Evolutionary conservation across 2,888 invertebrate species (phyloP), one percentile per base, ranked within the genome.

Genomic region (Sarcophaga subvicina): DNA sequence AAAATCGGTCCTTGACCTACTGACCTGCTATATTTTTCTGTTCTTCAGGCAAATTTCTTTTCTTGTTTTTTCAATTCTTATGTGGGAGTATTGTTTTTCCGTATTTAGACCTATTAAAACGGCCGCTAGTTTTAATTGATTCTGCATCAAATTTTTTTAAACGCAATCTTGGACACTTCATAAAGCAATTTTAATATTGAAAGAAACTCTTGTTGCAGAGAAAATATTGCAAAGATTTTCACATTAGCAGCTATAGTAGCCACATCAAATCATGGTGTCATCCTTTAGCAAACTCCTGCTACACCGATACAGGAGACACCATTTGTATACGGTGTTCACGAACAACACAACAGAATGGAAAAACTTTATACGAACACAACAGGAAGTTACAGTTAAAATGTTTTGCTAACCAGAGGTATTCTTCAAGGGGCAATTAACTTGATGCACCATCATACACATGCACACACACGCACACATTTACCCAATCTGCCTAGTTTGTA

Each of bases 341-440:
- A 54, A 54, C 12, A 54, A 49, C 49, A 49, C 11, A 17, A 54
- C 17, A 12, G 17, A 54, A 54, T 2, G 49, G n/a, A 67, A 79
- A 73, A 54, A 54, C 14, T 12, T 14, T 54, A 17, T 81, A 72
- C 71, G 49, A 78, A 70, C 72, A 83, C 80, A 83, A 89, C 88
- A 86, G 89, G 89, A 89, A 89, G 89, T 87, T 84, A 88, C 80
- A 87, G 88, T 89, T 89, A 88, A 89, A 89, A 88, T 90, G 90
- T 89, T 89, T 88, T 89, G 86, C 86, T 88, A 83, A 76, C 82
- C 80, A 84, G 85, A 86, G 86, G 88, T 91, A 91, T 91, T 91
- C 91, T 91, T 91, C 90, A 92, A 91, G 91, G 91, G 92, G 91
- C 92, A 91, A 91, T 91, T 91, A 92, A 91, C 88, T 87, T 81